These are phyloP conservation scores for Choristoneura rosaceana DNA, from an alignment of 2,888 invertebrate genomes.

Conservation along the genomic window DNA sequence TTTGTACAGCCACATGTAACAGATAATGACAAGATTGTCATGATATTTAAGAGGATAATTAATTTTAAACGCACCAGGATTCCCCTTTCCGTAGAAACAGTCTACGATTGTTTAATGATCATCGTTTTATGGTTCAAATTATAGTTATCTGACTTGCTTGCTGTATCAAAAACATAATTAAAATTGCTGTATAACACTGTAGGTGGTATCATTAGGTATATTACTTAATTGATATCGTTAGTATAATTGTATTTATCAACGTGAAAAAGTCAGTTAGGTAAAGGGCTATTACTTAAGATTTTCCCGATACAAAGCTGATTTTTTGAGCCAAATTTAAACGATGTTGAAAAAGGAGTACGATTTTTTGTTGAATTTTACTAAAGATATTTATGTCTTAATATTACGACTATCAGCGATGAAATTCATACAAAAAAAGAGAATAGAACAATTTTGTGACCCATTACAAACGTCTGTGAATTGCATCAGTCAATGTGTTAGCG, in stretches of 20 bases:
- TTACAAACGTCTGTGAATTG: no score
- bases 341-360: no score
- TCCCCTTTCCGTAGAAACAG: not conserved
- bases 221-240: not conserved
- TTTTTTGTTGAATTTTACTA: no score
- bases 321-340: no score
- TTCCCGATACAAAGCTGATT: no score
- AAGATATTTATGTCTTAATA: no score
- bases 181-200: conserved; percentile 5
- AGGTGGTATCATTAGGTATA: not conserved
- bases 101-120: not conserved
- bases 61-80: not conserved
- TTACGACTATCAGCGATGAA: no score
- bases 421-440: no score
- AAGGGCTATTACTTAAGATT: no score
- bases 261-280: no score
- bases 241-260: not conserved
- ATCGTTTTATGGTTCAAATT: not conserved
- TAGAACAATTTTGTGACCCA: no score
- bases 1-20: not conserved
- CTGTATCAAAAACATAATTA: not conserved
- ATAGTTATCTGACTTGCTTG: not conserved
- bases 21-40: not conserved
- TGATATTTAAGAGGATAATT: conserved; percentile 2
- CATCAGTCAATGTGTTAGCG: no score